These are phyloP conservation scores for Diachrysia chrysitis DNA, from an alignment of 2,888 invertebrate genomes.

Conservation along the genomic window DNA sequence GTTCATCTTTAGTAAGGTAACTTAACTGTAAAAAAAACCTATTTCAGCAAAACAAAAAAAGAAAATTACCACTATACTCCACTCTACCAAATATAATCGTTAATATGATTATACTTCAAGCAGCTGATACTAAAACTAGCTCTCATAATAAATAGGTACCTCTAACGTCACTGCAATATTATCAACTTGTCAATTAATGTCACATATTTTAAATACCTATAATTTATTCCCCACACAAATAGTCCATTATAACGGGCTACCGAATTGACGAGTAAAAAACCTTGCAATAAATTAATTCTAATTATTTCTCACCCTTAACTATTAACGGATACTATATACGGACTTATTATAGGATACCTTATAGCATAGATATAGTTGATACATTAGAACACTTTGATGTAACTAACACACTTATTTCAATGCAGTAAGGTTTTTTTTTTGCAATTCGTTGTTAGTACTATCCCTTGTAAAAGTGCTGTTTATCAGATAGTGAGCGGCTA, in stretches of 20 bases:
- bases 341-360: constrained; percentile 11
- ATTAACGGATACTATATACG: no score
- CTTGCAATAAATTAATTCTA: constrained; percentile 47
- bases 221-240: constrained; percentile 47
- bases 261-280: constrained; percentile 45
- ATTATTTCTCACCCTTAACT: constrained; percentile 55
- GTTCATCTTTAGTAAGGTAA: no score
- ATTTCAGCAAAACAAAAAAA: no score
- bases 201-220: constrained; percentile 50
- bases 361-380: background rate
- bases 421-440: background rate
- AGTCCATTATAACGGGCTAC: constrained; percentile 49
- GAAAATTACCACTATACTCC: no score
- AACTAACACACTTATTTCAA: background rate
- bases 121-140: constrained; percentile 41
- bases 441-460: background rate
- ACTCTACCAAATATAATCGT: no score
- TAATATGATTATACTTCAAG: background rate
- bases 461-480: constrained; percentile 27
- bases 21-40: no score
- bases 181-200: constrained; percentile 61
- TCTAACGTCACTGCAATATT: constrained; percentile 49
- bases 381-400: background rate
- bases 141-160: constrained; percentile 28
- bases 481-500: constrained; percentile 32